These are phyloP conservation scores for Lasioglossum villosulum DNA, from an alignment of 2,888 invertebrate species.

Conservation along the genomic window DNA sequence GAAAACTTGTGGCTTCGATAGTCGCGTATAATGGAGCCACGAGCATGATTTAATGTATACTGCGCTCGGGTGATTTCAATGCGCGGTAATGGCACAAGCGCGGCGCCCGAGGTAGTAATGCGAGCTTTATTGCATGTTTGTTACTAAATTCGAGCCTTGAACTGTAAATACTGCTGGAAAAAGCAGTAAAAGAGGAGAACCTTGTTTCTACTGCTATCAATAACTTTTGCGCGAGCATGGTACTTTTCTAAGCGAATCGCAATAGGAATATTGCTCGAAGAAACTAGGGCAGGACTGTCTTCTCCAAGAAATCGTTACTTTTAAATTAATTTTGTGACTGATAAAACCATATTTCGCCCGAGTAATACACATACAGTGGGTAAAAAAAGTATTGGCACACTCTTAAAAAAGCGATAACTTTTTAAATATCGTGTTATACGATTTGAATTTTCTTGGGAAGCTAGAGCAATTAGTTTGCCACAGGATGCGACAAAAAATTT, in stretches of 20 bases:
- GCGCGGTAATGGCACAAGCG: conserved; percentile 11
- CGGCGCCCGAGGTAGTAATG: background rate
- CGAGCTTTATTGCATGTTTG: background rate
- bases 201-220: background rate
- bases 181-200: background rate
- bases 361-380: too few relatives aligned
- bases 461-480: too few relatives aligned
- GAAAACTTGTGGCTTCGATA: background rate
- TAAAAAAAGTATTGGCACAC: too few relatives aligned
- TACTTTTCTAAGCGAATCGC: background rate
- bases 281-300: background rate
- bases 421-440: too few relatives aligned
- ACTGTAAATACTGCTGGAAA: background rate
- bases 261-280: background rate
- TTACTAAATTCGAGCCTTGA: conserved; percentile 4
- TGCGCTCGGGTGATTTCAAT: background rate
- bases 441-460: too few relatives aligned
- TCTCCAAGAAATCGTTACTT: background rate
- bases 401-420: too few relatives aligned
- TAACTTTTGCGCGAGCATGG: background rate
- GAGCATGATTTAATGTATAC: conserved; percentile 1
- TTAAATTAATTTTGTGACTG: background rate
- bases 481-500: too few relatives aligned
- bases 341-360: background rate
- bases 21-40: background rate